A percentile compares a stretch with the other conserved stretches of the same genome.
phyloP scores from a whole-genome alignment of 2,113 vertebrate genomes.

The Stomatorhinus ivindoensis region DNA sequence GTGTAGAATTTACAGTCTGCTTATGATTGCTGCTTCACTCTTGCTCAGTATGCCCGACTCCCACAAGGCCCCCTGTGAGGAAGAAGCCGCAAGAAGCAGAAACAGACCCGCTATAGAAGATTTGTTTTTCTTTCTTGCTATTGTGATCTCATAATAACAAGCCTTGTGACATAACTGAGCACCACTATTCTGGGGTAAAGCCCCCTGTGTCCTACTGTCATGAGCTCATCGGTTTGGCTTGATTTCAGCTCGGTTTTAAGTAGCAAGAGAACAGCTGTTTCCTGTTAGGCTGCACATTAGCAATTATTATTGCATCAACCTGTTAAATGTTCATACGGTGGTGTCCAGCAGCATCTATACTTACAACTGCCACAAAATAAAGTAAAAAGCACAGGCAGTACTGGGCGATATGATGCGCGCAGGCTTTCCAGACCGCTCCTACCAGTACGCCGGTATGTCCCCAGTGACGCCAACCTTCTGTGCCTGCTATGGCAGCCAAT shows the following conservation, averaged over 20 bases:
- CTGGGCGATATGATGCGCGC: not conserved
- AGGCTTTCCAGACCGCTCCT: not conserved
- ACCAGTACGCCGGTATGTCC: not conserved
- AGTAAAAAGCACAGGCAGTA: not conserved
- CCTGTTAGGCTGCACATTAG: not conserved
- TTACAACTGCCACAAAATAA: not conserved
- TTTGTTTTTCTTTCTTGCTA: not conserved
- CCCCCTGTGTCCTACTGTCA: not conserved
- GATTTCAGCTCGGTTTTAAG: not conserved
- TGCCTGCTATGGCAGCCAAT: not conserved
- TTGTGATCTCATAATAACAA: not conserved
- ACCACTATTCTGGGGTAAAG: not conserved
- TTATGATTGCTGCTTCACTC: not conserved
- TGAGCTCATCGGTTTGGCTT: not conserved
- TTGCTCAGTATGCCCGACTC: not conserved
- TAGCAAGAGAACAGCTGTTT: not conserved
- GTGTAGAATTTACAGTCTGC: not conserved
- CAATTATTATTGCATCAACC: not conserved
- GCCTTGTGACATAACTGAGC: not conserved
- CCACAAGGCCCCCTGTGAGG: not conserved
- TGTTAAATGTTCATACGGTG: not conserved
- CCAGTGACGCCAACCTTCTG: not conserved
- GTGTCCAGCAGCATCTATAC: not conserved
- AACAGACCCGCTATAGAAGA: not conserved
- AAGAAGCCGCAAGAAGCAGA: not conserved